Evolutionary conservation across 2,888 invertebrate species (phyloP).

Genomic region (Agonopterix subpropinquella): DNA sequence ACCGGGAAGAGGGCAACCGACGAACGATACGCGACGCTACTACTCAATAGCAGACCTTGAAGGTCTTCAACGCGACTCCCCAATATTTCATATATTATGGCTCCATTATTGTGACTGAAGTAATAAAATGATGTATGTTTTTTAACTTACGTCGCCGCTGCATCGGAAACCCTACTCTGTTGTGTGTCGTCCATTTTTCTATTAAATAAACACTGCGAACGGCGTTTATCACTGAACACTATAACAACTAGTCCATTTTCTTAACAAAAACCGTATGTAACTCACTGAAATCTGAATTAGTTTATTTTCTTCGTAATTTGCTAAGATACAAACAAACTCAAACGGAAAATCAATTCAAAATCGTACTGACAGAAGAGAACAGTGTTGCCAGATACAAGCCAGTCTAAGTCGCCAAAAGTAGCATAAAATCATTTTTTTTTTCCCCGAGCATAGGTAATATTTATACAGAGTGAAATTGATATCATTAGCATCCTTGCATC

Average conservation of each 20-base stretch:
- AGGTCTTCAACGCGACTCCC: too few relatives aligned
- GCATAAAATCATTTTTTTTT: too few relatives aligned
- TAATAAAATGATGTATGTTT: too few relatives aligned
- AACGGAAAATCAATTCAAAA: constrained; percentile 10
- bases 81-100: too few relatives aligned
- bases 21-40: too few relatives aligned
- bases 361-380: too few relatives aligned
- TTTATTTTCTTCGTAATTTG: not conserved
- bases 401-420: not conserved
- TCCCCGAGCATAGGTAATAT: too few relatives aligned
- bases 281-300: not conserved
- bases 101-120: too few relatives aligned
- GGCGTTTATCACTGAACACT: not conserved
- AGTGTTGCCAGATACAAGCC: not conserved
- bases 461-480: too few relatives aligned
- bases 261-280: not conserved
- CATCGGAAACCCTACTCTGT: constrained; percentile 34
- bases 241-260: not conserved
- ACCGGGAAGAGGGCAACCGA: too few relatives aligned
- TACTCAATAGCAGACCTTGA: too few relatives aligned
- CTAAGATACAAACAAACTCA: constrained; percentile 9
- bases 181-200: constrained; percentile 49
- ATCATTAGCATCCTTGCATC: too few relatives aligned
- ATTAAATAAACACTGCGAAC: not conserved
- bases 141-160: constrained; percentile 48